Evolutionary conservation across 64 coral and sea anemone species (phyloP), one percentile per base, ranked within the genome.

Genomic region (Hydrozoanthus tunicans): DNA sequence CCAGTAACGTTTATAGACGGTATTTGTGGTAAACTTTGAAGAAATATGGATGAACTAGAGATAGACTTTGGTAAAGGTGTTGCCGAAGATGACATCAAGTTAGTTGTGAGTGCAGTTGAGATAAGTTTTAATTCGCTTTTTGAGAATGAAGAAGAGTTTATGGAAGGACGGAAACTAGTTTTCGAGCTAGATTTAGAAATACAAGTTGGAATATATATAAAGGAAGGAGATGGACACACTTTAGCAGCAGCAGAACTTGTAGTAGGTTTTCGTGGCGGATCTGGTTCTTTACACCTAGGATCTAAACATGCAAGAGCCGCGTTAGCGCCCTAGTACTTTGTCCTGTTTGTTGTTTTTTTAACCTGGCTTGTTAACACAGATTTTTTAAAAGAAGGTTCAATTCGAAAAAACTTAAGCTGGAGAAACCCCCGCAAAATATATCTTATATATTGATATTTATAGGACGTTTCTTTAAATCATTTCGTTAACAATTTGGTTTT

Each of bases 151-250:
- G 82, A 1, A 54, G 15, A 69, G 52, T 25, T 80, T 10, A 9
- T 52, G 57, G 64, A 70, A 70, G 51, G 9, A 68, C 2, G 14
- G 52, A 15, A 68, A 23, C 65, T 85, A 9, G n/a, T 63, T 68
- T 55, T 54, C 9, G 64, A 70, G 64, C 6, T 56, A 54, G 82
- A 20, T 52, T 85, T 70, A 70, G 64, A 63, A 24, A 85, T 58
- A 20, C 82, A 85, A 9, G 84, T 88, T 75, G 84, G 84, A 88
- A 88, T 73, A 7, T 59, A 73, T 23, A 75, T 13, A 25, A 74
- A 61, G 5, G 84, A 88, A 7, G 84, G 84, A 59, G 84, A 73
- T 6, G 84, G 84, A 56, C 84, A 88, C 59, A 88, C 68, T 61
- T 70, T 88, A 58, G 55, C 84, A 88, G 84, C 56, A 3, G 70